Evolutionary conservation across 2,888 invertebrate genomes (phyloP), one percentile per base, ranked within the genome.

Genomic region (Lissonota sp.): DNA sequence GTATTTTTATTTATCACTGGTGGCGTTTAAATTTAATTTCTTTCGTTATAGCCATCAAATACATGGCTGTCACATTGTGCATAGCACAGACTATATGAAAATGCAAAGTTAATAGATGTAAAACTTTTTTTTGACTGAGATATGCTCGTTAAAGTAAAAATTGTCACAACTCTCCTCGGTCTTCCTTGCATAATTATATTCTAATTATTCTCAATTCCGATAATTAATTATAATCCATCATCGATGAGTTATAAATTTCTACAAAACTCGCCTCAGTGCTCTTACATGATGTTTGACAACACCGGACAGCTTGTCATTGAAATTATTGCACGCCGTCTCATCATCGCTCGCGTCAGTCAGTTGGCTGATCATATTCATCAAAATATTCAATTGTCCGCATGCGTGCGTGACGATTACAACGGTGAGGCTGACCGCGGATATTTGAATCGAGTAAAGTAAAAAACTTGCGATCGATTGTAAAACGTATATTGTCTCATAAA

Each of bases 341-440:
- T 8, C 26, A 4, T 51, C 46, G 0, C 69, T 26, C 26, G 26
- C 81, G 3, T 80, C 74, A 12, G 86, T 80, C 0, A 88, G 69
- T 4, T 81, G 66, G 0, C 83, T 58, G 14, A 90, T 60, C 4
- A 80, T 81, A 0, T n/a, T 10, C 76, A 84, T 74, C 0, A 90
- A 76, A n/a, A 91, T 87, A 26, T 83, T 83, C 2, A 89, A 85
- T 7, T 91, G 89, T 0, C 88, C 88, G 26, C 90, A 90, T 0
- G 88, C 87, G 66, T 91, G 91, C 84, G 88, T 87, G 0, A 85
- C 89, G 8, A 90, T 87, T 0, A 87, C 84, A 0, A 88, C 90
- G 0, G 88, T 86, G 0, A 90, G 64, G 14, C 89, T 86, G 66
- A 89, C 90, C 0, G 86, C 82, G 0, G 85, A 79, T 12, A 88